phyloP scores from a whole-genome alignment of 2,797 vertebrate species.

The Phoeniculus purpureus region DNA sequence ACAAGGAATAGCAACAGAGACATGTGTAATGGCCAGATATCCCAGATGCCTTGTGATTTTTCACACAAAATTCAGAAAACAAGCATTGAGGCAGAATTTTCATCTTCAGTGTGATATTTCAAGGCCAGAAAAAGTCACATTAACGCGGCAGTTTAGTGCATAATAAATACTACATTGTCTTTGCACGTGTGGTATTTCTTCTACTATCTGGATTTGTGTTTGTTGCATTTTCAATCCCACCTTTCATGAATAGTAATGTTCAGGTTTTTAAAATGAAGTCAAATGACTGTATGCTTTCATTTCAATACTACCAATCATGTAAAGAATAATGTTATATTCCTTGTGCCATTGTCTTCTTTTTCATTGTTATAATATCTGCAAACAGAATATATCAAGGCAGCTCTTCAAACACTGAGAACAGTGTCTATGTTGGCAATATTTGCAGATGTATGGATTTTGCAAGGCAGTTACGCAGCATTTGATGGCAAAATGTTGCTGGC shows the following conservation, averaged over 20 bases:
- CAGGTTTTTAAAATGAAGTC: constrained; percentile 14
- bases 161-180: constrained; percentile 1
- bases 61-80: not conserved
- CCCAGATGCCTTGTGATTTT: not conserved
- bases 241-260: constrained; percentile 27
- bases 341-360: not conserved
- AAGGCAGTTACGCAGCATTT: not conserved
- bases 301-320: not conserved
- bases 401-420: not conserved
- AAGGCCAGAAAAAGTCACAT: constrained; percentile 23
- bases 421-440: not conserved
- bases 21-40: constrained; percentile 1
- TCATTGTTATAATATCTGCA: constrained; percentile 36
- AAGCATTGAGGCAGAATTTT: not conserved
- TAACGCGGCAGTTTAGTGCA: not conserved
- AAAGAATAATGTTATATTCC: constrained; percentile 29
- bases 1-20: constrained; percentile 13
- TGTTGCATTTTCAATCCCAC: constrained; percentile 11
- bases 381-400: not conserved
- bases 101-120: constrained; percentile 22
- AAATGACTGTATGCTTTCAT: not conserved
- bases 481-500: not conserved
- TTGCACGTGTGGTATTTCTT: constrained; percentile 6
- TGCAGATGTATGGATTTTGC: not conserved
- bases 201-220: constrained; percentile 1